Evolutionary conservation across 2,113 vertebrate genomes (phyloP).

Genomic region (Gulo gulo): DNA sequence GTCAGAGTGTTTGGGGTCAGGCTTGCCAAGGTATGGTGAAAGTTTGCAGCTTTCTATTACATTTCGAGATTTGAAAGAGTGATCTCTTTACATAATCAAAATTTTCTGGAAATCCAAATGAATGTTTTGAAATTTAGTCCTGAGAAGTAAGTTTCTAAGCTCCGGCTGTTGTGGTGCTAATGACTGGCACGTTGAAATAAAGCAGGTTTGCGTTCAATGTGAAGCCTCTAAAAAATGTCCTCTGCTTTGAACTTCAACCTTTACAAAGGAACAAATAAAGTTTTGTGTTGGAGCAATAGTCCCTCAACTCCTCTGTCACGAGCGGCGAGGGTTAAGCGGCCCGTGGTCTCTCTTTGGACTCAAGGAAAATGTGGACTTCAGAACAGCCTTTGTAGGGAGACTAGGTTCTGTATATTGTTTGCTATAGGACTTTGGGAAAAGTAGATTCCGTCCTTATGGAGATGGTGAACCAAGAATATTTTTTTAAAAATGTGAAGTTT

Average conservation of each 20-base stretch:
- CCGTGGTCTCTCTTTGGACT: slow-evolving; percentile 23
- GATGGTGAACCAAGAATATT: background rate
- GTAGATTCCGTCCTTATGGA: background rate
- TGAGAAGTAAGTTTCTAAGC: background rate
- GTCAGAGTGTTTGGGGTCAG: background rate
- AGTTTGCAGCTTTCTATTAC: background rate
- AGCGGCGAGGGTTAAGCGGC: slow-evolving; percentile 28
- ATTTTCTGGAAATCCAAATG: slow-evolving; percentile 46
- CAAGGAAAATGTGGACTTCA: background rate
- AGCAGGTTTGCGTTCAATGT: background rate
- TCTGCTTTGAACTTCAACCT: slow-evolving; percentile 44
- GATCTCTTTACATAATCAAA: slow-evolving; percentile 33
- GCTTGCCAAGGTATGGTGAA: background rate
- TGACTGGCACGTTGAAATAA: background rate
- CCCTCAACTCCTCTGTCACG: slow-evolving; percentile 46
- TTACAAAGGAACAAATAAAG: slow-evolving; percentile 42
- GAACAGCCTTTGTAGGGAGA: slow-evolving; percentile 21
- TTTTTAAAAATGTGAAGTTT: slow-evolving; percentile 28
- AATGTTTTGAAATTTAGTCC: slow-evolving; percentile 40
- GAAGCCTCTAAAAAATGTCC: background rate
- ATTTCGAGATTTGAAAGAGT: slow-evolving; percentile 38
- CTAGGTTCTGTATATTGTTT: background rate
- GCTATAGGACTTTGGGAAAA: background rate
- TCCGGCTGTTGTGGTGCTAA: background rate
- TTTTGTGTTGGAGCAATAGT: background rate